Percentiles rank a stretch among this genome's conserved stretches.
Conservation (phyloP, 2,797 vertebrate species). For the Scolopax bukidnonensis region DNA sequence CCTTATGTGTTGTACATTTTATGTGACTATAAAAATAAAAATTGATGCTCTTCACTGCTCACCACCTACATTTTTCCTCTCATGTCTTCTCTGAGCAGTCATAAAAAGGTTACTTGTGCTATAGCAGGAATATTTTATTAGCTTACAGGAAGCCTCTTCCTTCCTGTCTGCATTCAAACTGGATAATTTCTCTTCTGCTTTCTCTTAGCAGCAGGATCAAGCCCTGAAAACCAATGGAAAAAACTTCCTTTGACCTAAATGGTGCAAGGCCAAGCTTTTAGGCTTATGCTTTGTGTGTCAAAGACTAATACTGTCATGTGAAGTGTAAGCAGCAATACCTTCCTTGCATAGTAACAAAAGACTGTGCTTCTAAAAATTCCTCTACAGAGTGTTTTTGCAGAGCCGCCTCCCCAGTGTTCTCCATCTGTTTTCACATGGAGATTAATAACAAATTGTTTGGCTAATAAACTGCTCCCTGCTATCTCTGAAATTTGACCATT, state of each 20-base stretch:
- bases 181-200: slow-evolving; percentile 28
- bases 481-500: background rate
- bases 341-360: slow-evolving; percentile 65
- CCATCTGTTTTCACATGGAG: slow-evolving; percentile 45
- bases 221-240: slow-evolving; percentile 18
- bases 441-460: slow-evolving; percentile 55
- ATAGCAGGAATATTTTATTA: slow-evolving; percentile 31
- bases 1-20: slow-evolving; percentile 16
- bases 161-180: background rate
- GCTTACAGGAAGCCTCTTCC: slow-evolving; percentile 7
- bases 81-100: slow-evolving; percentile 20
- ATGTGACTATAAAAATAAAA: slow-evolving; percentile 55
- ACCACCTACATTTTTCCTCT: background rate
- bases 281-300: slow-evolving; percentile 23
- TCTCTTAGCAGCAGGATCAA: slow-evolving; percentile 21
- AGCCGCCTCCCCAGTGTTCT: slow-evolving; percentile 15
- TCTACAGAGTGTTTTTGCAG: slow-evolving; percentile 28
- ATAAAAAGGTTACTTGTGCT: slow-evolving; percentile 37
- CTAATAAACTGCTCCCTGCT: slow-evolving; percentile 35
- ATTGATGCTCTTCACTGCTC: slow-evolving; percentile 15
- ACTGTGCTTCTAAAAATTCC: slow-evolving; percentile 60
- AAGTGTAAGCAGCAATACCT: background rate
- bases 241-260: slow-evolving; percentile 34
- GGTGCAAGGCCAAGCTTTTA: slow-evolving; percentile 46
- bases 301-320: slow-evolving; percentile 8